A percentile compares a stretch with the other conserved stretches of the same genome.
These are phyloP conservation scores for Raja brachyura DNA, from an alignment of 2,113 vertebrate genomes.

Conservation along the genomic window DNA sequence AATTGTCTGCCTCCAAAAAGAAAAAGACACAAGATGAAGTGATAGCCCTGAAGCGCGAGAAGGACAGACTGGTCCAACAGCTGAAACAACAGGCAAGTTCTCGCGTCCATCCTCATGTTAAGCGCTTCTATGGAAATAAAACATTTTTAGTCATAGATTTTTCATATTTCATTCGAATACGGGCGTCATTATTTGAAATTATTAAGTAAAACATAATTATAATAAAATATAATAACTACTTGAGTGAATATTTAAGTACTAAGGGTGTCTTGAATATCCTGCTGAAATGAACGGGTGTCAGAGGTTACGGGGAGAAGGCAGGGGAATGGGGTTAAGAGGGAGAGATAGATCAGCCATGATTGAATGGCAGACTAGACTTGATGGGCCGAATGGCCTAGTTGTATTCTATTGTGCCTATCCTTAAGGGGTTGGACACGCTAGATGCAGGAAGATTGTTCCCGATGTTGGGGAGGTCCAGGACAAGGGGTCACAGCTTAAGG, in stretches of 20 bases:
- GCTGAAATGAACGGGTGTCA: background rate
- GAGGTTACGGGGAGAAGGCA: too few relatives aligned
- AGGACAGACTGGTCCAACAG: slow-evolving; percentile 94
- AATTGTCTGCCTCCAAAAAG: slow-evolving; percentile 94
- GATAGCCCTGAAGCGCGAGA: slow-evolving; percentile 86
- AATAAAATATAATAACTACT: background rate
- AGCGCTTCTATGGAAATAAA: slow-evolving; percentile 43
- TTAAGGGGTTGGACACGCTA: too few relatives aligned
- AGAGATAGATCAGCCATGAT: too few relatives aligned
- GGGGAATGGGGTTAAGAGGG: too few relatives aligned
- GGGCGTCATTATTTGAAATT: background rate
- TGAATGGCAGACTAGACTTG: too few relatives aligned
- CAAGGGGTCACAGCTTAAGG: too few relatives aligned
- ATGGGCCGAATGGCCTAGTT: too few relatives aligned
- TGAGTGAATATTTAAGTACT: background rate
- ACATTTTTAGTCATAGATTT: background rate
- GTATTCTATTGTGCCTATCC: too few relatives aligned
- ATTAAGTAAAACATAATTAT: background rate
- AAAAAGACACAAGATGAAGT: slow-evolving; percentile 99
- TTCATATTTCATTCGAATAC: slow-evolving; percentile 34
- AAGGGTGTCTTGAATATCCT: background rate
- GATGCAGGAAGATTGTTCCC: too few relatives aligned
- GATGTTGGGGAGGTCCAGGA: too few relatives aligned
- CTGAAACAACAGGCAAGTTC: slow-evolving; percentile 89
- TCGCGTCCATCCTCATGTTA: slow-evolving; percentile 42